Evolutionary conservation across 35 echinoderm and acorn worm species (phyloP).

Genomic region (Lytechinus variegatus): DNA sequence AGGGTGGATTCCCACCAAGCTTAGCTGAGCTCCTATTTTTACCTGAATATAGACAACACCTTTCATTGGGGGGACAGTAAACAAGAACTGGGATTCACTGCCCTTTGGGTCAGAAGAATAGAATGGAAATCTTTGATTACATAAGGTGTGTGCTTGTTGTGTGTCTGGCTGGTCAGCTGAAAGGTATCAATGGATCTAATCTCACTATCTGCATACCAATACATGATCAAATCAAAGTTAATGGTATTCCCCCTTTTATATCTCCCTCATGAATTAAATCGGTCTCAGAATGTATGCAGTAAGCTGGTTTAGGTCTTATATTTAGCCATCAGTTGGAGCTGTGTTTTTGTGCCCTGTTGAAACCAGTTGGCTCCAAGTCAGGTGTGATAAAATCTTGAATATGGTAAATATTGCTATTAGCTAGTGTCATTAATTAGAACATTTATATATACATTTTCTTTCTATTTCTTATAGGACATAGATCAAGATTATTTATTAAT

Average conservation of each 20-base stretch:
- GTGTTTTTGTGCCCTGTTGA: neutral
- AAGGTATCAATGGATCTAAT: neutral
- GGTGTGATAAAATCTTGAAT: too few species aligned
- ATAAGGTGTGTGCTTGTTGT: conserved; percentile 36
- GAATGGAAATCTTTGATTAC: conserved; percentile 37
- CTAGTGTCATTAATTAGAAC: too few species aligned
- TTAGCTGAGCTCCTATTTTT: neutral
- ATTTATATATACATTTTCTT: too few species aligned
- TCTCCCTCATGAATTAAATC: neutral
- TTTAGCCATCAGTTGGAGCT: neutral
- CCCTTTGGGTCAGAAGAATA: neutral
- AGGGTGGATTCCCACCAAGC: conserved; percentile 17
- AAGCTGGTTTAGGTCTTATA: neutral
- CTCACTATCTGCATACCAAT: neutral
- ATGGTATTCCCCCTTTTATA: neutral
- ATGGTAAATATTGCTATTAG: too few species aligned
- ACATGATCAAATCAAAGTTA: conserved; percentile 5
- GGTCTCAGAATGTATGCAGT: neutral
- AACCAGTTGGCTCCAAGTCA: too few species aligned
- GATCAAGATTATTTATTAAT: too few species aligned
- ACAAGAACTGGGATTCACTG: conserved; percentile 38
- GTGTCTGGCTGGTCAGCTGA: conserved; percentile 39
- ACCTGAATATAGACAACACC: conserved; percentile 40
- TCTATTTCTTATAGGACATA: too few species aligned
- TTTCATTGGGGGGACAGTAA: conserved; percentile 15